Conservation (phyloP, 2,888 invertebrate genomes). For the Rhopalosiphum nymphaeae region DNA sequence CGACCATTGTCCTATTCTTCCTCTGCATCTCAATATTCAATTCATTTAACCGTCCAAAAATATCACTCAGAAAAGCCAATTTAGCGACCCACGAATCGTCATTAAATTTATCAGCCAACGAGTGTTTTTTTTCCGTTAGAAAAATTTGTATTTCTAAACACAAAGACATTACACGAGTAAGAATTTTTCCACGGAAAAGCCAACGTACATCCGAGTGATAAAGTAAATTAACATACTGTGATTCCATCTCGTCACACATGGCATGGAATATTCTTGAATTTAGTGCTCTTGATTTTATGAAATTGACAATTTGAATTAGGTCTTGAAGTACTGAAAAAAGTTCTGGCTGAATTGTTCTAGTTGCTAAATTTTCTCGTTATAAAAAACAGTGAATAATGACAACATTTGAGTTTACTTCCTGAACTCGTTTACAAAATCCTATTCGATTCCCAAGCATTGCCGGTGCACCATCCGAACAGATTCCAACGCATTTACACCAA, state of each 20-base stretch:
- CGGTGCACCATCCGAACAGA: conserved; percentile 66
- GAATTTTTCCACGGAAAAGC: conserved; percentile 13
- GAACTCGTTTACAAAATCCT: conserved; percentile 64
- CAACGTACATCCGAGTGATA: conserved; percentile 28
- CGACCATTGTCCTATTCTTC: not conserved
- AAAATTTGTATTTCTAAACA: conserved; percentile 41
- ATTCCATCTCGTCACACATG: conserved; percentile 47
- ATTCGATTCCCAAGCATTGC: conserved; percentile 49
- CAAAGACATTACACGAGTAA: not conserved
- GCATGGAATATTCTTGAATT: conserved; percentile 50
- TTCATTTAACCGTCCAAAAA: conserved; percentile 15
- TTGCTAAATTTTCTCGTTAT: conserved; percentile 40
- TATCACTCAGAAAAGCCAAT: conserved; percentile 34
- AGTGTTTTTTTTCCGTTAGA: conserved; percentile 45
- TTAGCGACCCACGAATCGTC: conserved; percentile 30
- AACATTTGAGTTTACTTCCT: conserved; percentile 32
- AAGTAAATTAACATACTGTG: conserved; percentile 42
- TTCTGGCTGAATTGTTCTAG: conserved; percentile 26
- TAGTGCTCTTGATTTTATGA: conserved; percentile 26
- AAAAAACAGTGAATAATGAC: conserved; percentile 49
- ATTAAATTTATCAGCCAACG: not conserved
- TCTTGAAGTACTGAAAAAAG: conserved; percentile 32
- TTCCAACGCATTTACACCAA: conserved; percentile 66
- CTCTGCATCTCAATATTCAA: conserved; percentile 36
- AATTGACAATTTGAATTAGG: conserved; percentile 41